These are phyloP conservation scores for Montipora cactus DNA, from an alignment of 64 coral and sea anemone species.

Conservation along the genomic window DNA sequence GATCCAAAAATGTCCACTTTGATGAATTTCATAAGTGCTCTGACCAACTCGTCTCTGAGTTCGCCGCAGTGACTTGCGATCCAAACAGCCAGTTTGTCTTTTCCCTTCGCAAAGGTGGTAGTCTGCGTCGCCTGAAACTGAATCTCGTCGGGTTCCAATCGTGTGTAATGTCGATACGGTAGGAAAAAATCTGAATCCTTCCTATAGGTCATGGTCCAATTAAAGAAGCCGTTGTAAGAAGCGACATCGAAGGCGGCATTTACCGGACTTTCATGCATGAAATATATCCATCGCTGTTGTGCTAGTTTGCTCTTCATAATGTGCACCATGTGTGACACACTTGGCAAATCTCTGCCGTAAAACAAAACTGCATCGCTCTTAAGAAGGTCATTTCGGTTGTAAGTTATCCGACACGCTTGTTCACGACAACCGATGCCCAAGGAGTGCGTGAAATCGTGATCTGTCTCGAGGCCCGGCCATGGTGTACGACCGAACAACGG, in stretches of 20 bases:
- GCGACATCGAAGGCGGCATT: neutral
- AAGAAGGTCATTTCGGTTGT: neutral
- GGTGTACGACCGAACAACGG: neutral
- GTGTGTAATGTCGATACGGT: conserved; percentile 57
- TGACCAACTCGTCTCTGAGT: conserved; percentile 59
- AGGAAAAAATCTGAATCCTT: conserved; percentile 65
- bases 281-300: conserved; percentile 73
- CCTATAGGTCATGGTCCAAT: conserved; percentile 74
- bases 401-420: neutral
- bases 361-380: conserved; percentile 15
- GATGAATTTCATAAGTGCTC: conserved; percentile 58
- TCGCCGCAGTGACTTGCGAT: conserved; percentile 60
- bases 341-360: conserved; percentile 52
- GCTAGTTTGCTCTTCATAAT: neutral
- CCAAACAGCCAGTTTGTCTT: conserved; percentile 69
- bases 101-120: conserved; percentile 40
- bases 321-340: neutral
- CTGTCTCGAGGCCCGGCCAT: neutral
- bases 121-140: neutral
- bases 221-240: conserved; percentile 39
- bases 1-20: conserved; percentile 61
- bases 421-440: neutral
- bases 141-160: neutral
- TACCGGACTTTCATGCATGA: conserved; percentile 54
- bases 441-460: neutral